Evolutionary conservation across 2,797 vertebrate genomes (phyloP), one percentile per base, ranked within the genome.

Genomic region (Chelon labrosus): DNA sequence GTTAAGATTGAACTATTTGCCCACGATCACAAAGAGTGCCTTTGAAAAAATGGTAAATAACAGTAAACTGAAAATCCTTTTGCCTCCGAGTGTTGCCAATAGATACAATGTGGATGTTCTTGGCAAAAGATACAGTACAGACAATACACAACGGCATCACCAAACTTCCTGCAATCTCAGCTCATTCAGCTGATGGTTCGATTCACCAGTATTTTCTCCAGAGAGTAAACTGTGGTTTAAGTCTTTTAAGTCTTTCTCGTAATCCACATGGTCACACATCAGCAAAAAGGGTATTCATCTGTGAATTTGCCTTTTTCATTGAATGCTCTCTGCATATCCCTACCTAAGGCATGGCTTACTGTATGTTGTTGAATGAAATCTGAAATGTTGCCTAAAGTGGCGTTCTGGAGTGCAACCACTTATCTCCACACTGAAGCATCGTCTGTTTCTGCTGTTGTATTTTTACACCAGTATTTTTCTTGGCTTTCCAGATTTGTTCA

Each of bases 201-300:
- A 35, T 47, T 39, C 4, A 3, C 14, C 7, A 14, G 27, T 35
- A 62, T 63, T 47, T 63, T 31, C 27, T 70, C 14, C n/a, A 55
- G 8, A 56, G 20, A 38, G 5, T 27, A 46, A 37, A 14, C n/a
- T 11, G 54, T 1, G 54, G 62, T 59, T 44, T 27, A n/a, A 27
- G 12, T 2, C 7, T 41, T 41, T 12, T 41, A 20, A 52, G 7
- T 8, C 14, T 16, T 2, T 74, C 27, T 65, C 62, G 47, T 57
- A 49, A 68, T 75, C 58, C 61, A 70, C 31, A 25, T 54, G 59
- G 66, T 58, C 6, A 74, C 19, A 66, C n/a, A 41, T 37, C 10
- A 47, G 19, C 42, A 25, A 60, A 46, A 62, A 1, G 2, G 31
- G 27, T 16, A 57, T 17, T 61, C 46, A 35, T 41, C 37, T 37